A percentile compares a stretch with the other conserved stretches of the same genome.
Conservation (phyloP, 2,888 invertebrate species). For the Nasonovia ribisnigri region DNA sequence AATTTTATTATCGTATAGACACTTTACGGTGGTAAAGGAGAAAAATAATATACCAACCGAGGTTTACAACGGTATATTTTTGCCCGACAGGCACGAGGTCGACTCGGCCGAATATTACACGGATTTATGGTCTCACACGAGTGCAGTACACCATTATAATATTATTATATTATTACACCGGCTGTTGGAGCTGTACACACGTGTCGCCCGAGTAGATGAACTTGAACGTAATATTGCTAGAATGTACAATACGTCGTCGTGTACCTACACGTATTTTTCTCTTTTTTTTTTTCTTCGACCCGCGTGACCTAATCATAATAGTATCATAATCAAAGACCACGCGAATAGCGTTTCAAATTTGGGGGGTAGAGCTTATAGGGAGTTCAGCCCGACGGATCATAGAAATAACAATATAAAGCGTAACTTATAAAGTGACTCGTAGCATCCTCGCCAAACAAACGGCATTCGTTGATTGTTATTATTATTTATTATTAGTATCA, state of each 20-base stretch:
- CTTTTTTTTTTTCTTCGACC: not conserved
- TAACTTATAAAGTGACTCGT: no score
- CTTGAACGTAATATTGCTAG: not conserved
- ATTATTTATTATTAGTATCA: not conserved
- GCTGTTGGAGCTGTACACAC: not conserved
- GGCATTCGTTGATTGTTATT: no score
- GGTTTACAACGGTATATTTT: conserved; percentile 35
- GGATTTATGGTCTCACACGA: conserved; percentile 9
- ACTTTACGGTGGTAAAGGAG: not conserved
- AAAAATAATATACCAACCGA: not conserved
- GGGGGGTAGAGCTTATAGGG: not conserved
- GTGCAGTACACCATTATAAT: not conserved
- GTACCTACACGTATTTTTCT: not conserved
- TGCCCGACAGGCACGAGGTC: not conserved
- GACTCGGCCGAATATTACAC: not conserved
- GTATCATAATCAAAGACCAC: not conserved
- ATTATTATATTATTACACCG: not conserved
- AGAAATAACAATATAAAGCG: not conserved
- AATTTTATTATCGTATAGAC: not conserved
- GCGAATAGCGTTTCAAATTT: not conserved
- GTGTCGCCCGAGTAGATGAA: not conserved
- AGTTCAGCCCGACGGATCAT: not conserved
- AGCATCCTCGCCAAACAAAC: no score
- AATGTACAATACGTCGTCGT: not conserved
- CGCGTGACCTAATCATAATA: not conserved